Evolutionary conservation across 2,113 vertebrate species (phyloP).

Genomic region (Platysternon megacephalum): DNA sequence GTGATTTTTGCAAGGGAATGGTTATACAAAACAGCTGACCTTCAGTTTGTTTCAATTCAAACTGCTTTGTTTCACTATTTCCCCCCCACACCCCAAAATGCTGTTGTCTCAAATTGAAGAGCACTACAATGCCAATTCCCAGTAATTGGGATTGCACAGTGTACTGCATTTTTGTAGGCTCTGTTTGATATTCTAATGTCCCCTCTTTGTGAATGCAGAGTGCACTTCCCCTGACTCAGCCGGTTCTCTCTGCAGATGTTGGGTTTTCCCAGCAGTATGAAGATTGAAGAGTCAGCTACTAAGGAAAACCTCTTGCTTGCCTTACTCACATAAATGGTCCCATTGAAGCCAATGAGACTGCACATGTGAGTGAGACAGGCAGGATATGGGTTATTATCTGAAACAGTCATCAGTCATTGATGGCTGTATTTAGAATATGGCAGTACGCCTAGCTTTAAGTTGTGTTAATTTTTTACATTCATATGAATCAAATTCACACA

Average conservation of each 20-base stretch:
- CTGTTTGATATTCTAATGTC: neutral
- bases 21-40: neutral
- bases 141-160: neutral
- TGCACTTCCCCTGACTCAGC: neutral
- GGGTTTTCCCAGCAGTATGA: neutral
- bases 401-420: fast-evolving
- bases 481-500: neutral
- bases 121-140: neutral
- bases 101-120: neutral
- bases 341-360: neutral
- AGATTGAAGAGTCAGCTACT: neutral
- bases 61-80: neutral
- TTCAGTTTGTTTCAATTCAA: neutral
- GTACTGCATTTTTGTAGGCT: neutral
- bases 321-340: neutral
- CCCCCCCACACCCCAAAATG: neutral
- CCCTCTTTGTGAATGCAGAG: neutral
- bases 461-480: neutral
- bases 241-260: neutral
- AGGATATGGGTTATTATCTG: neutral
- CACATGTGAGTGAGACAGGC: neutral
- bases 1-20: neutral
- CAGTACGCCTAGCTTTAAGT: neutral
- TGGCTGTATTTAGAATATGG: neutral
- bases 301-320: fast-evolving